phyloP scores from a whole-genome alignment of 2,113 vertebrate species.

The Silurus asotus region DNA sequence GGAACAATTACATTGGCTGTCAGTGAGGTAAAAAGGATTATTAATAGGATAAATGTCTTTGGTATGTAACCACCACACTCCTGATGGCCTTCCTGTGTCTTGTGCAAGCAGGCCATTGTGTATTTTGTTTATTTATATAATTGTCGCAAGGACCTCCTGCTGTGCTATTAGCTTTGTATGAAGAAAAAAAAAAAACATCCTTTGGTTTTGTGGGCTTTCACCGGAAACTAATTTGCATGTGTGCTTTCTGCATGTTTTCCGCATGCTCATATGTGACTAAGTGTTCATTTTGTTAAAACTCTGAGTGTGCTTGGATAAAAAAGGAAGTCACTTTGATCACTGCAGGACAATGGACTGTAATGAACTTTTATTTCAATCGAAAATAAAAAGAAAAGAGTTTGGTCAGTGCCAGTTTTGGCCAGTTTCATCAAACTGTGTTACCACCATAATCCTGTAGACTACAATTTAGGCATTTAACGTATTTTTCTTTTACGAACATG shows the following conservation, averaged over 20 bases:
- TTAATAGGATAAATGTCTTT: slow-evolving; percentile 1
- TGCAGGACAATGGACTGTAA: slow-evolving; percentile 53
- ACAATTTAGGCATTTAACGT: not conserved
- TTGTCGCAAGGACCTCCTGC: not conserved
- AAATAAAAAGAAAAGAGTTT: not conserved
- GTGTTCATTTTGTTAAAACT: slow-evolving; percentile 41
- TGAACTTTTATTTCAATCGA: not conserved
- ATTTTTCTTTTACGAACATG: not conserved
- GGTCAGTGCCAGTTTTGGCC: not conserved
- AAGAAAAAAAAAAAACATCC: not conserved
- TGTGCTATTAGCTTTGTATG: slow-evolving; percentile 18
- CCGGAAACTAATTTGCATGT: not conserved
- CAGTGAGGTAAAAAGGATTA: not conserved
- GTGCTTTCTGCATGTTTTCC: slow-evolving; percentile 34
- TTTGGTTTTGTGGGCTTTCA: not conserved
- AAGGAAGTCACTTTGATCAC: slow-evolving; percentile 52
- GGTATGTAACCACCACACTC: not conserved
- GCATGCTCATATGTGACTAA: not conserved
- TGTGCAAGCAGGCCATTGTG: slow-evolving; percentile 43
- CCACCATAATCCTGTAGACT: not conserved
- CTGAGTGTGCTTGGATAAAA: not conserved
- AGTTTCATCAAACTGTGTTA: not conserved
- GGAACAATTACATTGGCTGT: not conserved
- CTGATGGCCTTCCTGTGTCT: not conserved
- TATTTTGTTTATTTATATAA: slow-evolving; percentile 16